A percentile compares a stretch with the other conserved stretches of the same genome.
Evolutionary conservation across 2,113 vertebrate species (phyloP).

Genomic region (Polypterus senegalus): DNA sequence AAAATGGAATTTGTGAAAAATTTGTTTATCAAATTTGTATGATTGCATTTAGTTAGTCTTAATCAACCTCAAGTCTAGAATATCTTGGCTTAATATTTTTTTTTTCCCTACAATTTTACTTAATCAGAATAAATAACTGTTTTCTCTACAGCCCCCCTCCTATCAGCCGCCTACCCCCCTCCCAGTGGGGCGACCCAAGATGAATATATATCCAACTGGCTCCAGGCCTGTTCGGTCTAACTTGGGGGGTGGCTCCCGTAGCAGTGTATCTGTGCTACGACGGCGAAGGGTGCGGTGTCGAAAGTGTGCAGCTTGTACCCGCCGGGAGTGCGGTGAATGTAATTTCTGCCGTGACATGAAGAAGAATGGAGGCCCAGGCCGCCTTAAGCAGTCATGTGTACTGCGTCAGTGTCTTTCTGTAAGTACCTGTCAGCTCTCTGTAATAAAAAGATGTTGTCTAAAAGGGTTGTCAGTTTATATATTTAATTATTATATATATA

Average conservation of each 20-base stretch:
- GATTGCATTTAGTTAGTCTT: no score
- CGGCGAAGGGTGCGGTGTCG: slow-evolving; percentile 79
- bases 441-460: no score
- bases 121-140: no score
- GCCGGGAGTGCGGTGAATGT: slow-evolving; percentile 81
- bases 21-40: no score
- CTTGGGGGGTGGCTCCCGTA: slow-evolving; percentile 47
- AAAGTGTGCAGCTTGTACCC: slow-evolving; percentile 77
- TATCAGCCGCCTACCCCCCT: slow-evolving; percentile 38
- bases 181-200: slow-evolving; percentile 39
- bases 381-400: slow-evolving; percentile 85
- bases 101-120: no score
- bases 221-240: slow-evolving; percentile 50
- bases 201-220: slow-evolving; percentile 14
- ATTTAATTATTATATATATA: no score
- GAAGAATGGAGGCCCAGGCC: slow-evolving; percentile 83
- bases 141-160: slow-evolving; percentile 44
- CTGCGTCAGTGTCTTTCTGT: slow-evolving; percentile 81
- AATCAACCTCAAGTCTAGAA: no score
- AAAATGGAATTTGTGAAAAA: no score
- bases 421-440: slow-evolving; percentile 31
- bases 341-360: slow-evolving; percentile 90
- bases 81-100: no score
- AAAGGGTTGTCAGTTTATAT: no score
- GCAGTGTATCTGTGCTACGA: slow-evolving; percentile 72